Base-by-base conservation (phyloP, 2,888 invertebrate genomes). In the Portevinia maculata region DNA sequence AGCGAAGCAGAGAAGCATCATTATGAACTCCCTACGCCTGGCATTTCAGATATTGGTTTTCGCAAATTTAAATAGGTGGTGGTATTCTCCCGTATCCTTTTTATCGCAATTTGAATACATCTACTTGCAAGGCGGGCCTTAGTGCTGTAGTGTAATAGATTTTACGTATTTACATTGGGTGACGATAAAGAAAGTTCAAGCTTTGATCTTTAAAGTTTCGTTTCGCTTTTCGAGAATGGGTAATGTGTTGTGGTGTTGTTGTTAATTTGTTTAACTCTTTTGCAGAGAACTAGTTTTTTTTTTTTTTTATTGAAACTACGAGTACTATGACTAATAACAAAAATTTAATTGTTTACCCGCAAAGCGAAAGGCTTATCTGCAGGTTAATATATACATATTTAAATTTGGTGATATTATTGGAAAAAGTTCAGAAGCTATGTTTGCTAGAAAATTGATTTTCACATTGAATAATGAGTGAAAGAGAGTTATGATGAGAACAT, bases 11-110 rank as follows among this genome's bases (percentile, higher is more conserved):
- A 19, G 39, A 28, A 28, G 24, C 30, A 28, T 57, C 15, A 6
- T 3, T 11, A 11, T 17, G 1, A 6, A 11, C 17, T 1, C 0
- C 13, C 6, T 30, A 19, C 15, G 28, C 34, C 57, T 48, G 37
- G 28, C 48, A 57, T 28, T 8, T 48, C 57, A 48, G 69, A 69
- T 69, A 69, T 55, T 67, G 21, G 67, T 46, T 53, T 44, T 55
- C 53, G 7, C 32, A 32, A 55, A 55, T 44, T 41, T 8, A 39
- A 52, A 28, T 37, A n/a, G 62, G 11, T 7, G 15, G 21, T 8
- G 21, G 17, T 39, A 39, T 13, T 5, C n/a, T 1, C 17, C 17
- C 9, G 15, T 39, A 19, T 4, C 52, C 32, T 19, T 52, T 32
- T 32, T 17, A 11, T 9, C 15, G 11, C 13, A 24, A 28, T n/a